Conservation (phyloP, 1,140 invertebrate genomes). For the Macrobrachium nipponense region DNA sequence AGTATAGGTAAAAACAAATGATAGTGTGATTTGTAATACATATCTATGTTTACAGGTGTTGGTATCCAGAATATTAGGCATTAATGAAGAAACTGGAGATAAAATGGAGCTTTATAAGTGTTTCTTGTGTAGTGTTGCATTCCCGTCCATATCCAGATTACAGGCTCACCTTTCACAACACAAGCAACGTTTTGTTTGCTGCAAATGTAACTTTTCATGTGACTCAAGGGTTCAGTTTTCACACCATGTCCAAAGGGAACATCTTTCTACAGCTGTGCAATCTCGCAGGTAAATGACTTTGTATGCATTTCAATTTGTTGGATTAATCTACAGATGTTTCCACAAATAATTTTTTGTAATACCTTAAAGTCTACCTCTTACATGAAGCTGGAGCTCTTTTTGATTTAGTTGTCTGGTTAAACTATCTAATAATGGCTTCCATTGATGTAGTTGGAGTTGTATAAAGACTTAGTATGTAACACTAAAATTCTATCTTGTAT, state of each 20-base stretch:
- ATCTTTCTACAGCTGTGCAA: slow-evolving; percentile 40
- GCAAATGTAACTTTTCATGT: slow-evolving; percentile 67
- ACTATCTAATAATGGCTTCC: no score
- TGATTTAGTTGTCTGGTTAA: no score
- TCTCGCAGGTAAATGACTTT: slow-evolving; percentile 14
- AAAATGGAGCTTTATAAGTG: slow-evolving; percentile 70
- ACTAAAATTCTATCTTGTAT: no score
- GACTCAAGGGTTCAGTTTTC: slow-evolving; percentile 67
- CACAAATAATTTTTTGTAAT: no score
- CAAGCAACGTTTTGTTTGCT: slow-evolving; percentile 68
- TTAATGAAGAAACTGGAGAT: slow-evolving; percentile 68
- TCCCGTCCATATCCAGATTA: slow-evolving; percentile 67
- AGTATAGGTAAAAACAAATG: neutral
- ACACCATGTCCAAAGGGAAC: slow-evolving; percentile 66
- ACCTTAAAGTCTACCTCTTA: no score
- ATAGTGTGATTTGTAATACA: neutral
- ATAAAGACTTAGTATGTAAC: no score
- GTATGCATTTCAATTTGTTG: neutral
- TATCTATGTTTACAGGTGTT: slow-evolving; percentile 65
- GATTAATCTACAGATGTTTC: no score
- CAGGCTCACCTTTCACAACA: slow-evolving; percentile 69
- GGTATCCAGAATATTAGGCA: slow-evolving; percentile 69
- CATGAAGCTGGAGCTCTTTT: no score
- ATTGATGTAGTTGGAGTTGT: no score
- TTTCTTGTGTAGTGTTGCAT: slow-evolving; percentile 69